phyloP scores from a whole-genome alignment of 2,888 invertebrate genomes.

The Macrosiphum euphorbiae region DNA sequence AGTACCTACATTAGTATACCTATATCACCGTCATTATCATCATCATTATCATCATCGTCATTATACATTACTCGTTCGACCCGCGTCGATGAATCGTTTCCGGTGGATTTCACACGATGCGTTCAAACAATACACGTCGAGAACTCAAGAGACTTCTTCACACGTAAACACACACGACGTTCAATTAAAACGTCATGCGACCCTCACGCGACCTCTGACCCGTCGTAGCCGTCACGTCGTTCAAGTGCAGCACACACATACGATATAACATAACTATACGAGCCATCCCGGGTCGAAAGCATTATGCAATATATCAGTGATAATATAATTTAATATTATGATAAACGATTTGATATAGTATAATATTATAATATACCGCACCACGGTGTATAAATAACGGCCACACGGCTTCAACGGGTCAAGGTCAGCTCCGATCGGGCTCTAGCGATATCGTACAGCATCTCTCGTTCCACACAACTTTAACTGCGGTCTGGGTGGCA shows the following conservation, averaged over 20 bases:
- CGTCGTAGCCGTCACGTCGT: slow-evolving; percentile 26
- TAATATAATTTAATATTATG: slow-evolving; percentile 28
- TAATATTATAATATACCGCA: not conserved
- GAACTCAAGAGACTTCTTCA: slow-evolving; percentile 17
- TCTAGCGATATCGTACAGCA: not conserved
- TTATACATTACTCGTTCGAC: not conserved
- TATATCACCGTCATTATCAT: not conserved
- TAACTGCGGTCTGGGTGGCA: slow-evolving; percentile 25
- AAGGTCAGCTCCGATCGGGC: slow-evolving; percentile 44
- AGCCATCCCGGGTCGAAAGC: not conserved
- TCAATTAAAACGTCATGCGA: slow-evolving; percentile 56
- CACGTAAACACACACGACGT: slow-evolving; percentile 61
- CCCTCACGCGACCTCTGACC: slow-evolving; percentile 31
- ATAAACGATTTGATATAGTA: slow-evolving; percentile 42
- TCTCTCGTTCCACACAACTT: not conserved
- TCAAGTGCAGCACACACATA: not conserved
- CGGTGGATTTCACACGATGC: slow-evolving; percentile 54
- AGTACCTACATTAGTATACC: not conserved
- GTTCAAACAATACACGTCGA: slow-evolving; percentile 22
- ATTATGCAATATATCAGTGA: not conserved
- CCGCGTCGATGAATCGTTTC: slow-evolving; percentile 31
- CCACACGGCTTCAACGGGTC: not conserved
- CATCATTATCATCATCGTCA: not conserved
- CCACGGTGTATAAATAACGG: not conserved
- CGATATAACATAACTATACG: not conserved